Evolutionary conservation across 2,888 invertebrate genomes (phyloP), one percentile per base, ranked within the genome.

Genomic region (Chymomyza procnemis): DNA sequence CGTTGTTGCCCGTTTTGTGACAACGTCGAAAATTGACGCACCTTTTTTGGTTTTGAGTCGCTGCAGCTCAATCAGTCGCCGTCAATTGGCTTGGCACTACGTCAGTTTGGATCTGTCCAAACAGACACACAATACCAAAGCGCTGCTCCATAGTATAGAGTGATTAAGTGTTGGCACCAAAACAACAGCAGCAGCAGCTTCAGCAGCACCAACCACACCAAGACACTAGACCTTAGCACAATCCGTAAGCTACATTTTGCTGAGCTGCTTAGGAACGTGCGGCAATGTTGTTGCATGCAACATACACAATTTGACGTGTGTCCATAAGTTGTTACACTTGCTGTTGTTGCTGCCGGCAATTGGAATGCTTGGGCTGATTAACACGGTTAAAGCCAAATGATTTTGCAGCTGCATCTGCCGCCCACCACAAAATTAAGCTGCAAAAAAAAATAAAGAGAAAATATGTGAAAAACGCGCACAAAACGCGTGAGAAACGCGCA

Each of bases 1-100:
- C 58, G 58, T 62, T 56, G 48, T 63, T 46, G 34, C 19, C 57
- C 54, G 54, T 54, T 54, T 54, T 54, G 54, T 21, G 54, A 18
- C 14, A 54, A 61, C 34, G 34, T 57, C 64, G 61, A 80, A 78
- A 78, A 78, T 78, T 78, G 80, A 75, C 78, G 78, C 64, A 65
- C 78, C 80, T 80, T 78, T 78, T 80, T 78, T 80, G 78, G 80
- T 66, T 16, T 19, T 73, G 76, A 74, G 76, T 79, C 76, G n/a
- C n/a, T 14, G 75, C 75, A 79, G 81, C 88, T 81, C 81, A 82
- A 82, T 82, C 81, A 82, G 88, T 87, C 77, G 48, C 48, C 18
- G 16, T 50, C 48, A 16, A 41, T 41, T 41, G 34, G 34, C 34
- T 41, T 41, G 34, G 34, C 34, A 41, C 34, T 41, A 41, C 34